Conservation (phyloP, 2,113 vertebrate species). For the Triplophysa tibetana region DNA sequence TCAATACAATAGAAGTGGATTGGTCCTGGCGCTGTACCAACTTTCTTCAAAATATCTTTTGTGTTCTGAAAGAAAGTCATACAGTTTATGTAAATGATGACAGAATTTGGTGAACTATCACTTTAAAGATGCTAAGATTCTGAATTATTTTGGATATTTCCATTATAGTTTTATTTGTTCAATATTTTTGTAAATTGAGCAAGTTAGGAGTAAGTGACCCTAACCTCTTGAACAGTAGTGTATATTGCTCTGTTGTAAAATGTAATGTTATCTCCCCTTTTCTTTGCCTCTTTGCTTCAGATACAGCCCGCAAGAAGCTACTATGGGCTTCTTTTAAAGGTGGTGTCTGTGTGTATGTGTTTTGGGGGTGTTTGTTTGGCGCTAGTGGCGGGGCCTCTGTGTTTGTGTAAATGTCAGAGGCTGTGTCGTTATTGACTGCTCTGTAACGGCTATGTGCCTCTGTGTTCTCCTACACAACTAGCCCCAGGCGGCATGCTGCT, state of each 20-base stretch:
- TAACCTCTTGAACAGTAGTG: no score
- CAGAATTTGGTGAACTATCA: no score
- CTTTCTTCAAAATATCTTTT: no score
- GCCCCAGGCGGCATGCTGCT: slow-evolving; percentile 53
- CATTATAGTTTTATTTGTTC: no score
- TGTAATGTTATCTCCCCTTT: slow-evolving; percentile 13
- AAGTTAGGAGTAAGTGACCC: no score
- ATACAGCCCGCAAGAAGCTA: slow-evolving; percentile 9
- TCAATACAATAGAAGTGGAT: no score
- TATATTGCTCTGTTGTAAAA: neutral
- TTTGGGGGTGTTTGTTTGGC: slow-evolving; percentile 60
- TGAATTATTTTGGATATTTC: no score
- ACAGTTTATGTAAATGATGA: no score
- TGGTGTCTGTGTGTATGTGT: slow-evolving; percentile 41
- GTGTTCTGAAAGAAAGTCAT: no score
- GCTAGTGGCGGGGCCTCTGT: slow-evolving; percentile 60
- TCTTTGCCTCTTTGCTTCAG: slow-evolving; percentile 7
- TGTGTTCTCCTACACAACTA: slow-evolving; percentile 56
- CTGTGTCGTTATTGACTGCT: slow-evolving; percentile 58
- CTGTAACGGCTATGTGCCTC: slow-evolving; percentile 50
- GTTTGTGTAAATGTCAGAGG: slow-evolving; percentile 64
- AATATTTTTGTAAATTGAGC: no score
- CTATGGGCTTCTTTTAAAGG: slow-evolving; percentile 52
- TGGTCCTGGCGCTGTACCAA: no score
- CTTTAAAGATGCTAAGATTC: no score